Evolutionary conservation across 2,888 invertebrate species (phyloP).

Genomic region (Heliconius cydno): DNA sequence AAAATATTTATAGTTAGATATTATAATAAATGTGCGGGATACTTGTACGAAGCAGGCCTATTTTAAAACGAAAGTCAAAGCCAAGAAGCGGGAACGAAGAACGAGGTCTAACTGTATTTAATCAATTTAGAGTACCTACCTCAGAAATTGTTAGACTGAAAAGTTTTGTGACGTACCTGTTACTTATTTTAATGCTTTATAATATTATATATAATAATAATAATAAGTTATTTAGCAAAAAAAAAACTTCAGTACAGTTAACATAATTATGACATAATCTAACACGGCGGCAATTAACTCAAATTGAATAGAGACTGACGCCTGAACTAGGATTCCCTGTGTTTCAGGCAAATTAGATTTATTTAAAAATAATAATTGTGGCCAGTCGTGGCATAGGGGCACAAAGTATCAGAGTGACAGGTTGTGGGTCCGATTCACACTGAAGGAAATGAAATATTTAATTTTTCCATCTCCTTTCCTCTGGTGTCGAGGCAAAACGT

Average conservation of each 20-base stretch:
- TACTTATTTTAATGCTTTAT: neutral
- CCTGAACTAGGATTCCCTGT: too few species aligned
- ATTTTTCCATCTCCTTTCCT: too few species aligned
- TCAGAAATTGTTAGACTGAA: neutral
- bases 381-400: too few species aligned
- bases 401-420: too few species aligned
- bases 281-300: too few species aligned
- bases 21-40: slow-evolving; percentile 2
- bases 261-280: too few species aligned
- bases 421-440: too few species aligned
- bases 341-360: neutral
- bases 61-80: slow-evolving; percentile 24
- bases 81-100: slow-evolving; percentile 22
- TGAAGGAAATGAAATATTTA: too few species aligned
- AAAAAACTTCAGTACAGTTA: too few species aligned
- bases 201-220: neutral
- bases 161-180: neutral
- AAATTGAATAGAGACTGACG: too few species aligned
- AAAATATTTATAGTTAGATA: slow-evolving; percentile 3
- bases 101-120: slow-evolving; percentile 21
- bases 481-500: too few species aligned
- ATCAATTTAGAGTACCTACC: slow-evolving; percentile 28
- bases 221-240: too few species aligned
- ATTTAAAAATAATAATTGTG: neutral
- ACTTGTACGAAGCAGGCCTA: slow-evolving; percentile 14